Evolutionary conservation across 2,888 invertebrate species (phyloP), one percentile per base, ranked within the genome.

Genomic region (Pheosia tremula): DNA sequence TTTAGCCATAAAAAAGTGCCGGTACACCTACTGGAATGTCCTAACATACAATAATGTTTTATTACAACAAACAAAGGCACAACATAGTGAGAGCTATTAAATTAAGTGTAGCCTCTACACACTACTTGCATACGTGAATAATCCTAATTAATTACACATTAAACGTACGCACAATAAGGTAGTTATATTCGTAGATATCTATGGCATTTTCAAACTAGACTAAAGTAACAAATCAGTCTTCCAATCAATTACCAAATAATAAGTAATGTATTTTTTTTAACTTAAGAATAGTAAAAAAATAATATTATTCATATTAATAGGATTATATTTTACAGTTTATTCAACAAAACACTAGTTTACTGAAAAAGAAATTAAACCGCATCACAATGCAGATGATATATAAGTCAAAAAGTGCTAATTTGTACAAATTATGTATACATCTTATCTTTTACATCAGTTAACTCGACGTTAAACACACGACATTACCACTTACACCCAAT

Each of bases 221-320:
- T 93, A 93, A 84, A 91, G 86, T 92, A 93, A 93, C 91, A 90
- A 92, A 93, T 94, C 94, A 94, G 94, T 94, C 94, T 94, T 94
- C 86, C 83, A 90, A 87, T 86, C 71, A 87, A 90, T 87, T 90
- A 91, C 80, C 82, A 89, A 91, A 89, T 86, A 88, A 90, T 86
- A 88, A 86, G 84, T 85, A 86, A 85, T 80, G 78, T 80, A 80
- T 78, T 78, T 82, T 85, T 87, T 82, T 85, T 87, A 85, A 87
- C 86, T 86, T 81, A 85, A 75, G 76, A 78, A 81, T 84, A 83
- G 78, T 60, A 64, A 68, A 71, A 68, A 69, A 69, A 71, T 68
- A 58, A 45, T 56, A n/a, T 11, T 62, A 53, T 69, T 67, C 7
- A 56, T 68, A 73, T 47, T 72, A 60, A 74, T 72, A 67, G 65